Evolutionary conservation across 37 sponge, comb jelly and placozoan genomes (phyloP).

Genomic region (Theonella swinhoei): DNA sequence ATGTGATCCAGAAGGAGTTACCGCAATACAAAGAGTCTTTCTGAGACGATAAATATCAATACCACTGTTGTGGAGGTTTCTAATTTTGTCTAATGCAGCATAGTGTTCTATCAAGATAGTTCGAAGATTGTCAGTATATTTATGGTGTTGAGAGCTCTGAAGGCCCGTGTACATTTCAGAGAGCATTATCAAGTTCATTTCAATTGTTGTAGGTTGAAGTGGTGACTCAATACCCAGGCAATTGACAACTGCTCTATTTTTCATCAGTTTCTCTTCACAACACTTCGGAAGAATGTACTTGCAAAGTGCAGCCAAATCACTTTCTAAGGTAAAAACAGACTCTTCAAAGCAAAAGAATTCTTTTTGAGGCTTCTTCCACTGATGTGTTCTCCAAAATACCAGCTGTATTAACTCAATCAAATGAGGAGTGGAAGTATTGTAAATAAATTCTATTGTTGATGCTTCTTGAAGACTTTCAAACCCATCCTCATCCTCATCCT

Average conservation of each 20-base stretch:
- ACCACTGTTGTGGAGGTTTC: neutral
- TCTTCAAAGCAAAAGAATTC: conserved; percentile 10
- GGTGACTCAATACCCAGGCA: conserved; percentile 25
- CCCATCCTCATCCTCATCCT: neutral
- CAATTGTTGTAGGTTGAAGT: conserved; percentile 10
- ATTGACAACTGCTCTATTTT: neutral
- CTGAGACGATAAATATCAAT: neutral
- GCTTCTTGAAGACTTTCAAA: neutral
- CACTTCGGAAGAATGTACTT: conserved; percentile 10
- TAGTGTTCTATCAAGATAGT: conserved; percentile 33
- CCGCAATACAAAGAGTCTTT: neutral
- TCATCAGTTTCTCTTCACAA: conserved; percentile 5
- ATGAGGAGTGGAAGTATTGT: neutral
- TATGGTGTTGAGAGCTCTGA: neutral
- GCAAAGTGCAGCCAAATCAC: conserved; percentile 1
- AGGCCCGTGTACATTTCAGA: neutral
- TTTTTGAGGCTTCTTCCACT: neutral
- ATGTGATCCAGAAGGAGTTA: neutral
- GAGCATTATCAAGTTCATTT: conserved; percentile 8
- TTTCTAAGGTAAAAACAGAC: conserved; percentile 3
- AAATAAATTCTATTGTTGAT: conserved; percentile 29
- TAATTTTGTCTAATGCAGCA: conserved; percentile 8
- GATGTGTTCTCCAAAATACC: neutral
- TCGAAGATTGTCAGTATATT: neutral
- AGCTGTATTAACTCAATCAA: neutral